Percentiles rank a stretch among this genome's conserved stretches.
phyloP scores from a whole-genome alignment of 2,113 vertebrate genomes.

The Xiphorhynchus elegans region DNA sequence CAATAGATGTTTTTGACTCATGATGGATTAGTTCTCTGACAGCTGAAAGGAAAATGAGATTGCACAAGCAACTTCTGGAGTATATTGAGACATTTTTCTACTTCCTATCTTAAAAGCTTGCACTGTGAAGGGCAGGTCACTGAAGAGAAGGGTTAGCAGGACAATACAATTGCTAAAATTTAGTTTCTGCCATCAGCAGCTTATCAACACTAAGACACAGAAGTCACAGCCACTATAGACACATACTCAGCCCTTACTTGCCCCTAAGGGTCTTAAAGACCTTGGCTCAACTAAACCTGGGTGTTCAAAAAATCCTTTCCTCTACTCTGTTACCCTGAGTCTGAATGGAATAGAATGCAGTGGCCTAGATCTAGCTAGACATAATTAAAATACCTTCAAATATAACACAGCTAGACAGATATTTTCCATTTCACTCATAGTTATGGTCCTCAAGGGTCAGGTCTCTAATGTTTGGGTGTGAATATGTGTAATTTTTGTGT shows the following conservation, averaged over 20 bases:
- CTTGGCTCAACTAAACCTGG: neutral
- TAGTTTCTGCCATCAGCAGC: neutral
- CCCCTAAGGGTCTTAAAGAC: neutral
- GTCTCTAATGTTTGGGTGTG: neutral
- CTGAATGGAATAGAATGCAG: neutral
- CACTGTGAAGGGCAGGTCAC: neutral
- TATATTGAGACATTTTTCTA: neutral
- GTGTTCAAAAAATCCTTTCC: neutral
- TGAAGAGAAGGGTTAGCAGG: slow-evolving; percentile 9
- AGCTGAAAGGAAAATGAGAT: neutral
- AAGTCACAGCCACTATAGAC: neutral
- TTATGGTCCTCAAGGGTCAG: neutral
- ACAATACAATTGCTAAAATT: slow-evolving; percentile 25
- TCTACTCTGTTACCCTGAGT: neutral
- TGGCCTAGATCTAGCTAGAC: neutral
- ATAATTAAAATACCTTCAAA: neutral
- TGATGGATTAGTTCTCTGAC: neutral
- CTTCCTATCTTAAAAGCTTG: neutral
- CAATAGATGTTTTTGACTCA: fast-evolving
- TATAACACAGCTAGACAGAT: neutral
- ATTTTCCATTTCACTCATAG: neutral
- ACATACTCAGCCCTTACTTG: neutral
- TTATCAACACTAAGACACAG: neutral
- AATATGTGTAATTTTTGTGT: neutral
- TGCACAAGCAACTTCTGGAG: neutral